Evolutionary conservation across 1,140 invertebrate species (phyloP).

Genomic region (Drosophila kepulauana): DNA sequence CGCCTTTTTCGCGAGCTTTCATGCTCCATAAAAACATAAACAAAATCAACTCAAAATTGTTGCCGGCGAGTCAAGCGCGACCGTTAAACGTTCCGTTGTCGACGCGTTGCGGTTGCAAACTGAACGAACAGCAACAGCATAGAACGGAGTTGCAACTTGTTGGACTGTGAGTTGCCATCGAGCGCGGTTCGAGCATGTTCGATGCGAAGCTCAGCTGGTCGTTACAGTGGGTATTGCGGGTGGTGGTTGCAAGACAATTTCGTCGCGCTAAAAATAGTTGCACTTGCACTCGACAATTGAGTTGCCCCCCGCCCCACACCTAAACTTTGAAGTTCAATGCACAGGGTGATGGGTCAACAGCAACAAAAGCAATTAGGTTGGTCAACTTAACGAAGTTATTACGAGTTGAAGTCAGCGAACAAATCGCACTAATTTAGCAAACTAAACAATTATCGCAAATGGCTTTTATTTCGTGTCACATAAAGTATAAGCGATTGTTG

Average conservation of each 20-base stretch:
- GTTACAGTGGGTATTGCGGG: conserved; percentile 4
- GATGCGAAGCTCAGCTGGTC: conserved; percentile 17
- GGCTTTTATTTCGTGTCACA: conserved; percentile 52
- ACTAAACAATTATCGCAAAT: conserved; percentile 76
- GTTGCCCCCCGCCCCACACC: background rate
- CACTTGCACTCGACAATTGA: conserved; percentile 26
- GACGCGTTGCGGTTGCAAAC: conserved; percentile 41
- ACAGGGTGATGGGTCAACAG: conserved; percentile 53
- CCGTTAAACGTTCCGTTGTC: conserved; percentile 25
- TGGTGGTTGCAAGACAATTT: conserved; percentile 11
- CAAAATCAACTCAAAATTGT: conserved; percentile 46
- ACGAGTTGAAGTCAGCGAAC: conserved; percentile 38
- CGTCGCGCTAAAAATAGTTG: conserved; percentile 48
- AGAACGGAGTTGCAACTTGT: background rate
- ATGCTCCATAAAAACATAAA: conserved; percentile 49
- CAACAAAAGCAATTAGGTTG: conserved; percentile 65
- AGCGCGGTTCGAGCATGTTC: conserved; percentile 30
- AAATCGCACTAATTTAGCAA: conserved; percentile 74
- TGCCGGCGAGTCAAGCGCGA: conserved; percentile 31
- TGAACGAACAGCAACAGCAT: conserved; percentile 1
- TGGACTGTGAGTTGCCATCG: background rate
- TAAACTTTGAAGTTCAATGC: conserved; percentile 61
- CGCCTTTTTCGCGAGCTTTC: conserved; percentile 53
- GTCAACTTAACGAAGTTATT: conserved; percentile 61
- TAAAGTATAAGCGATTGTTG: conserved; percentile 54